A percentile compares a stretch with the other conserved stretches of the same genome.
Conservation (phyloP, 92 coral and sea anemone species). For the Heliopora coerulea region DNA sequence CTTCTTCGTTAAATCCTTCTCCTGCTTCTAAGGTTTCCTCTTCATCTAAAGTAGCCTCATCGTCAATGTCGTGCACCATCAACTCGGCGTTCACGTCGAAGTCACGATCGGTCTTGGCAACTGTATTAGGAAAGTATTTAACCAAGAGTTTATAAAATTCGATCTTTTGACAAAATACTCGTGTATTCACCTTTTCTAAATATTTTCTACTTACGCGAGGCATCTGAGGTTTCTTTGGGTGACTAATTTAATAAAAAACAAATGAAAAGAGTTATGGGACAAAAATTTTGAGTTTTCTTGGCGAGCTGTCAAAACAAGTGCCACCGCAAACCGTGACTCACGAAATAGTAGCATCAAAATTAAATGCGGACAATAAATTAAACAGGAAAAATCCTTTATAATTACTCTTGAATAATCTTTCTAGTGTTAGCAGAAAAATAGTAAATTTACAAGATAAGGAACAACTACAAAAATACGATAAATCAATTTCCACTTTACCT, state of each 20-base stretch:
- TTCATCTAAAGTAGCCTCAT: conserved; percentile 95
- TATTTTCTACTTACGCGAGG: conserved; percentile 12
- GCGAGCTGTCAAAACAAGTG: conserved; percentile 40
- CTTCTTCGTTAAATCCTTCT: conserved; percentile 78
- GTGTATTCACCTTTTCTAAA: neutral
- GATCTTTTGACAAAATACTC: neutral
- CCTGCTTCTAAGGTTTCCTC: conserved; percentile 86
- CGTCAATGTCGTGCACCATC: conserved; percentile 94
- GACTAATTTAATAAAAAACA: conserved; percentile 27
- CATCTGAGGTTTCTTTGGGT: conserved; percentile 11
- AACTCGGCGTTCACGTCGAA: conserved; percentile 83
- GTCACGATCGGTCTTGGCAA: conserved; percentile 87
- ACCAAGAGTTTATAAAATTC: neutral
- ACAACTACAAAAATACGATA: conserved; percentile 29
- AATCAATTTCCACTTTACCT: conserved; percentile 62
- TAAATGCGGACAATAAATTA: neutral
- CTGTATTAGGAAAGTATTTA: conserved; percentile 24
- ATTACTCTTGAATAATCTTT: neutral
- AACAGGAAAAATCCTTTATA: neutral
- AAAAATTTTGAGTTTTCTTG: conserved; percentile 5
- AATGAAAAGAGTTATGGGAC: neutral
- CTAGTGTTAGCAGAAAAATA: neutral
- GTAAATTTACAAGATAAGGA: neutral
- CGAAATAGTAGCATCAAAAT: neutral
- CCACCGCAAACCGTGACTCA: neutral